Conservation (phyloP, 1,140 invertebrate species). For the Eriosoma lanigerum region DNA sequence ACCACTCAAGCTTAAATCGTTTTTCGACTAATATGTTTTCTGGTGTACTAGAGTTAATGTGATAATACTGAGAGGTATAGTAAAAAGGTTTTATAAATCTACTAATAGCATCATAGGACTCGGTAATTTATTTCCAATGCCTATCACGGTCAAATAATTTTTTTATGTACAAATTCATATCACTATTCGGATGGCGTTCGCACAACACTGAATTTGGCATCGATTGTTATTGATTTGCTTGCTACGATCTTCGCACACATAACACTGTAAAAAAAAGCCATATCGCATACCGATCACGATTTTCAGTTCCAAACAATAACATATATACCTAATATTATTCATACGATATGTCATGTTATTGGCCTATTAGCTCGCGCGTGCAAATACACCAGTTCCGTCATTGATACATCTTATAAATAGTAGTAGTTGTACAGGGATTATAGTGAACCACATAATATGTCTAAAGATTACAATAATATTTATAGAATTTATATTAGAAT, state of each 20-base stretch:
- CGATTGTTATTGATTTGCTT: neutral
- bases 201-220: neutral
- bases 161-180: neutral
- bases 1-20: no score
- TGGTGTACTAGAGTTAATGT: no score
- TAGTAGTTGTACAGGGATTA: neutral
- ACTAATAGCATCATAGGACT: neutral
- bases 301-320: no score
- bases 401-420: neutral
- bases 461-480: neutral
- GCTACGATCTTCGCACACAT: no score
- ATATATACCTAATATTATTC: no score
- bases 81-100: no score
- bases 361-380: neutral
- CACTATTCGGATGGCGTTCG: neutral
- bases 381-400: neutral
- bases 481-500: no score
- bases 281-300: slow-evolving; percentile 6
- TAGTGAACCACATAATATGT: neutral
- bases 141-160: no score
- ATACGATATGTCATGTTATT: no score
- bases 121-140: neutral
- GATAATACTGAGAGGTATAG: no score
- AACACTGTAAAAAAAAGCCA: neutral
- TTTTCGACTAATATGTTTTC: no score